These are phyloP conservation scores for Dryas iulia DNA, from an alignment of 1,140 invertebrate species.

Conservation along the genomic window DNA sequence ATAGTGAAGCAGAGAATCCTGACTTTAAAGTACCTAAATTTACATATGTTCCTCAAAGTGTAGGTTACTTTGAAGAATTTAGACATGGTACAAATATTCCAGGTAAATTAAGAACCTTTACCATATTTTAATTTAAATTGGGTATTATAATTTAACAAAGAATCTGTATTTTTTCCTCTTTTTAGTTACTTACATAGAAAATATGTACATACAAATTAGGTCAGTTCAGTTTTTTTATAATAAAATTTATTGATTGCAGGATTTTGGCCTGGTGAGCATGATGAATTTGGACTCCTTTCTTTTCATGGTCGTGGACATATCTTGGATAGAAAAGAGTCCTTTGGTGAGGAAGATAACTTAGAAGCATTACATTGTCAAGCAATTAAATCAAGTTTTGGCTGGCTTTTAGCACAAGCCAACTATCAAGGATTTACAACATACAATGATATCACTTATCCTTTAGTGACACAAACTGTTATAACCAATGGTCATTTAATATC, in stretches of 20 bases:
- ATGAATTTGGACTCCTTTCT: conserved; percentile 88
- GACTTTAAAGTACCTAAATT: conserved; percentile 80
- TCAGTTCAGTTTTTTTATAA: too few relatives aligned
- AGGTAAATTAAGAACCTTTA: conserved; percentile 74
- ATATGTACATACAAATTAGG: too few relatives aligned
- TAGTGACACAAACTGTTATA: conserved; percentile 91
- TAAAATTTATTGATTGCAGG: conserved; percentile 77
- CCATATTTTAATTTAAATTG: not conserved
- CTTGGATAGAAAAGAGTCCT: conserved; percentile 63
- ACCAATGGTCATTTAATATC: conserved; percentile 92
- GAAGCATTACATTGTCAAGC: conserved; percentile 86
- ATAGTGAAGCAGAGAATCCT: conserved; percentile 80
- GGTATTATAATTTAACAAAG: too few relatives aligned
- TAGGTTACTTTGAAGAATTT: conserved; percentile 79
- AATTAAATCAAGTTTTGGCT: conserved; percentile 88
- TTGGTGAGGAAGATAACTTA: conserved; percentile 77
- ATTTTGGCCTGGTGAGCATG: conserved; percentile 88
- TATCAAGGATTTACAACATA: conserved; percentile 94
- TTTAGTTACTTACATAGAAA: too few relatives aligned
- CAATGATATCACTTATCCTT: conserved; percentile 93
- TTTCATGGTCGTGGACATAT: conserved; percentile 84
- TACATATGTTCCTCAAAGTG: conserved; percentile 80
- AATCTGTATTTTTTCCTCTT: too few relatives aligned
- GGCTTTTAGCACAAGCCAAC: conserved; percentile 89
- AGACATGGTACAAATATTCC: conserved; percentile 87